Evolutionary conservation across 2,113 vertebrate species (phyloP).

Genomic region (Aspidoscelis tigris): DNA sequence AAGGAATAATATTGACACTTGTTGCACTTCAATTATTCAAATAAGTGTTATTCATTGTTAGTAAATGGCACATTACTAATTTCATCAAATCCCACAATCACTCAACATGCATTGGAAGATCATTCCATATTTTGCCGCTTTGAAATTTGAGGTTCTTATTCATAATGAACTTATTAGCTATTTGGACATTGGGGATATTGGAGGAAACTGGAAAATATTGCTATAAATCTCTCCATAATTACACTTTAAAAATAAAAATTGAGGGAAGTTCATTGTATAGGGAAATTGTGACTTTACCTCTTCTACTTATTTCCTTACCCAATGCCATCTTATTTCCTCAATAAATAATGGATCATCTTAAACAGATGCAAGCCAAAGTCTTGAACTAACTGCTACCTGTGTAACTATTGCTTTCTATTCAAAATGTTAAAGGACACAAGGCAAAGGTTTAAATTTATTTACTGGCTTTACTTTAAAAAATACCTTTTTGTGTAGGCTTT

Average conservation of each 20-base stretch:
- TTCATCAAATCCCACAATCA: not conserved
- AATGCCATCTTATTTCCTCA: not conserved
- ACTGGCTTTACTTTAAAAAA: constrained; percentile 34
- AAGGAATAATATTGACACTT: not conserved
- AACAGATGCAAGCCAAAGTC: not conserved
- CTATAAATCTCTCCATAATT: not conserved
- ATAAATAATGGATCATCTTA: not conserved
- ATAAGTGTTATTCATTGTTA: not conserved
- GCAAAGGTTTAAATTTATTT: not conserved
- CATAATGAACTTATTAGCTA: not conserved
- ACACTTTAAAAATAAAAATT: not conserved
- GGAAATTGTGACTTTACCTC: too few species aligned
- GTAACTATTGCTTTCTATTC: constrained; percentile 56
- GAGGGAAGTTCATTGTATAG: too few species aligned
- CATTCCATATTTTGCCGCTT: not conserved
- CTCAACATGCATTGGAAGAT: not conserved
- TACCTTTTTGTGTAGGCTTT: constrained; percentile 49
- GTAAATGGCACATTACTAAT: not conserved
- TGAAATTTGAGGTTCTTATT: not conserved
- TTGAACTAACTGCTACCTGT: constrained; percentile 28
- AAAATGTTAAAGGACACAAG: constrained; percentile 51
- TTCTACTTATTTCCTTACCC: too few species aligned
- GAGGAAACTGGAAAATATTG: not conserved
- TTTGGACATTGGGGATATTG: not conserved
- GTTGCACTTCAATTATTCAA: not conserved